Base-by-base conservation (phyloP, 2,888 invertebrate genomes). In the Cerceris ruficornis region DNA sequence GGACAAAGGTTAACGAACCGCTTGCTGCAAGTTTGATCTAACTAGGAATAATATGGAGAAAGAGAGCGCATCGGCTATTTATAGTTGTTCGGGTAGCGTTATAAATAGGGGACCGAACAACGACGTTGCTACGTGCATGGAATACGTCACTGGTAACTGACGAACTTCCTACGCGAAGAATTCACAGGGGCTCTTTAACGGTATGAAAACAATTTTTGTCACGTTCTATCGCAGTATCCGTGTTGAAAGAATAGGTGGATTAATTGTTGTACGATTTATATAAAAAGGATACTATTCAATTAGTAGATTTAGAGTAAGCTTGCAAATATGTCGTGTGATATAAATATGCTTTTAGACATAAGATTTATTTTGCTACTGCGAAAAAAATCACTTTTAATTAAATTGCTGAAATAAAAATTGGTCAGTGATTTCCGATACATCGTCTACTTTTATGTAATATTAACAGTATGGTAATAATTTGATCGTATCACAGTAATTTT, bases 1-100 rank as follows among this genome's bases (percentile, higher is more conserved):
- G 46, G 9, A 52, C 14, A n/a, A 11, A n/a, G 52, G 52, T 52
- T 52, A 52, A 52, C 52, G 52, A n/a, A 52, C 52, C n/a, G 7
- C 7, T 13, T 14, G 7, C 11, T 17, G 55, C 7, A 55, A 28
- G 8, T 62, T 50, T 15, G 46, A 46, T 46, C 28, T 15, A 43
- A 61, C 61, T 62, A 50, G 41, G 28, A 62, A 62, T 49, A 62
- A 15, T 49, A 50, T 39, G 4, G 62, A 50, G 17, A n/a, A 28
- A 39, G 62, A 17, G 28, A 28, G 50, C 39, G 39, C n/a, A 8
- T 28, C 49, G 28, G 1, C 50, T 62, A 62, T 62, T 62, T 50
- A 62, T 62, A 62, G 49, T 42, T 13, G 42, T 59, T 46, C 28
- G 49, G n/a, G 42, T 59, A 59, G 13, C 13, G 49, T 49, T 50